Evolutionary conservation across 92 coral and sea anemone genomes (phyloP), one percentile per base, ranked within the genome.

Genomic region (Heliopora coerulea): DNA sequence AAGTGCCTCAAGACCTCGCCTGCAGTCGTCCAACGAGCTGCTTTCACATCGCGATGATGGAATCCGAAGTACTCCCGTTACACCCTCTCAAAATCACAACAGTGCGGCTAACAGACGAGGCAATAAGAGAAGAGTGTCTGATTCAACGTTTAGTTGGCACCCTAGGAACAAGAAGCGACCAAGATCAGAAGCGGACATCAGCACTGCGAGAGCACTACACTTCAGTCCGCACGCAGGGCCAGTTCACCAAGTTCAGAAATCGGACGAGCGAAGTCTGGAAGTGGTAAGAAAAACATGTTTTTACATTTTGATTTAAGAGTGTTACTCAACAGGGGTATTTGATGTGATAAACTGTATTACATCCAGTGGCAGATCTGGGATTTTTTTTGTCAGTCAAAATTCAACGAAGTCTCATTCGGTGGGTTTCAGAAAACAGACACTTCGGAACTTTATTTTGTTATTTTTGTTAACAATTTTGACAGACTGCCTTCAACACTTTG

Each of bases 81-180:
- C 39, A 5, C 20, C 24, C 34, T 2, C 74, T 11, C 74, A 67
- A 30, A 67, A 26, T 67, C 59, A 26, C 34, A 15, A 29, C 7
- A 40, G 31, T 13, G 30, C 14, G 0, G 13, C 32, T 21, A 28
- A 9, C 11, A 44, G n/a, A 26, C 74, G 35, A 11, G 74, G 74
- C 12, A 27, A 59, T 13, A 67, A 67, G 54, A 49, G 74, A 37
- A 67, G 74, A 19, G 74, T 67, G 39, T 67, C 74, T 8, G 74
- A 67, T 29, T 44, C 74, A 0, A 67, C 74, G 3, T 59, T 39
- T 8, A 59, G 74, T 0, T 67, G 58, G 74, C 37, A 67, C 11
- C 74, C 74, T 10, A 13, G 10, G 0, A 44, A 67, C 29, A 67
- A 24, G 59, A 67, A 67, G 18, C 74, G 74, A 41, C 74, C 74